A percentile compares a stretch with the other conserved stretches of the same genome.
Conservation (phyloP, 1,140 invertebrate genomes). For the Drosophila cardini region DNA sequence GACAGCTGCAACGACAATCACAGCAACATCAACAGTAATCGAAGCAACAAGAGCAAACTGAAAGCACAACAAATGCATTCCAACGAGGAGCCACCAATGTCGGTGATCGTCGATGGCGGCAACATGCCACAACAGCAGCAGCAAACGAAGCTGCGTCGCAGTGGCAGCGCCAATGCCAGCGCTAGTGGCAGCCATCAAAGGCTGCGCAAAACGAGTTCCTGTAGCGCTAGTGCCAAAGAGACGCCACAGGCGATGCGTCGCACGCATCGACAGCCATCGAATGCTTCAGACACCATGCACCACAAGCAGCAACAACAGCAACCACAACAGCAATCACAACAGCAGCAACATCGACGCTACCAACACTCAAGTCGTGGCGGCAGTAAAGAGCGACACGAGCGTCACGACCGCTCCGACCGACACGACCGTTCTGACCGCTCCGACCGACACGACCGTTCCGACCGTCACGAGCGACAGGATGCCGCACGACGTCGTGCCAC, state of each 20-base stretch:
- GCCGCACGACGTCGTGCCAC: conserved; percentile 44
- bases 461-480: conserved; percentile 21
- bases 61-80: conserved; percentile 70
- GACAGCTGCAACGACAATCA: conserved; percentile 40
- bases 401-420: neutral
- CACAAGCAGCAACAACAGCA: conserved; percentile 22
- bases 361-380: conserved; percentile 30
- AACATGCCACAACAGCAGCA: conserved; percentile 27
- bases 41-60: conserved; percentile 30
- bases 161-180: conserved; percentile 34
- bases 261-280: conserved; percentile 44
- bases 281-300: conserved; percentile 32
- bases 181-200: conserved; percentile 46
- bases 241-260: conserved; percentile 45
- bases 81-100: conserved; percentile 77
- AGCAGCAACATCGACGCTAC: conserved; percentile 43
- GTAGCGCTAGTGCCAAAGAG: conserved; percentile 63
- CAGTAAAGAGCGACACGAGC: conserved; percentile 49
- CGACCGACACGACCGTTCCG: conserved; percentile 7
- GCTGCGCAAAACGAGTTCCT: conserved; percentile 75
- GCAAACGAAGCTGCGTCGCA: conserved; percentile 48
- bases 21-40: conserved; percentile 39
- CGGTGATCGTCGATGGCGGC: conserved; percentile 68
- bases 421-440: neutral
- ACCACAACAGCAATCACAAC: conserved; percentile 16